Conservation (phyloP, 2,797 vertebrate genomes). For the Chaetodon trifasciatus region DNA sequence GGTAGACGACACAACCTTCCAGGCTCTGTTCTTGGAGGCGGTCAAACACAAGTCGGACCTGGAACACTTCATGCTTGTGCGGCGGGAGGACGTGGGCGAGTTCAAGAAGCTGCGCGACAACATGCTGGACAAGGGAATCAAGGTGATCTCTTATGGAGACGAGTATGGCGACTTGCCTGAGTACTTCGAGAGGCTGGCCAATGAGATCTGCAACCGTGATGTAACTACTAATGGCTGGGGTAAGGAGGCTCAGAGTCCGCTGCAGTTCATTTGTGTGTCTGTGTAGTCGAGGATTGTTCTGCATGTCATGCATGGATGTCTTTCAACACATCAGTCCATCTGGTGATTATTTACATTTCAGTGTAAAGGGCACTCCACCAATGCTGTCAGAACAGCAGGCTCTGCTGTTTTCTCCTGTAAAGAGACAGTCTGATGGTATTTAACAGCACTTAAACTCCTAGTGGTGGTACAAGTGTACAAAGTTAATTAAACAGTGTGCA, state of each 20-base stretch:
- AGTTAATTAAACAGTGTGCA: neutral
- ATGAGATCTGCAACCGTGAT: conserved; percentile 91
- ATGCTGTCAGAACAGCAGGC: neutral
- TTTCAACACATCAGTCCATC: neutral
- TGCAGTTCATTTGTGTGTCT: neutral
- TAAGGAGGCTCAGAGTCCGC: conserved; percentile 57
- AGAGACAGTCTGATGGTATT: neutral
- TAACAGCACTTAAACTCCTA: neutral
- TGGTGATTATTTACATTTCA: neutral
- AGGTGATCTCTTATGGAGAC: conserved; percentile 96
- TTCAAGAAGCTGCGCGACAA: conserved; percentile 97
- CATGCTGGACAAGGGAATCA: conserved; percentile 98
- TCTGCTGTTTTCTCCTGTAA: neutral
- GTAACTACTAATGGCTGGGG: conserved; percentile 80
- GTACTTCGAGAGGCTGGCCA: conserved; percentile 93
- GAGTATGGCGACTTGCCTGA: conserved; percentile 93
- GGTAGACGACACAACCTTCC: conserved; percentile 97
- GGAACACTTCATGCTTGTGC: conserved; percentile 97
- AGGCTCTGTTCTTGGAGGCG: conserved; percentile 95
- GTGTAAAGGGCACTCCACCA: neutral
- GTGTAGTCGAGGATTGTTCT: neutral
- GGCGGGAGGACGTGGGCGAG: conserved; percentile 94
- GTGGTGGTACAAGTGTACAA: neutral
- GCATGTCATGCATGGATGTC: neutral
- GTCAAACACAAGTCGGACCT: conserved; percentile 97